Base-by-base conservation (phyloP, 2,888 invertebrate species). In the Coleophora flavipennella region DNA sequence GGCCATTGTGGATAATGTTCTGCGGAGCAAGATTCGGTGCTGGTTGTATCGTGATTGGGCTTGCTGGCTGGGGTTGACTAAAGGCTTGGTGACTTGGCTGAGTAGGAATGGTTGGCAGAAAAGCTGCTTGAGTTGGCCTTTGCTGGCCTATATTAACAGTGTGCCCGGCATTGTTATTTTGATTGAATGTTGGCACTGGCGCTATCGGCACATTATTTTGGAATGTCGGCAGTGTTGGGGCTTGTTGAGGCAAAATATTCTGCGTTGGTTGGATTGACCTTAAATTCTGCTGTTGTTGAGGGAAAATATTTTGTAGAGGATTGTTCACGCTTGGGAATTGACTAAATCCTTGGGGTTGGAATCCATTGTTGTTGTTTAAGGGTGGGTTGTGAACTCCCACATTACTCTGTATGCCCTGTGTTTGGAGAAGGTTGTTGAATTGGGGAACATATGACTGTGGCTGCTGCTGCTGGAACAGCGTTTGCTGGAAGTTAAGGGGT, bases 11-110 rank as follows among this genome's bases (percentile, higher is more conserved):
- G 39, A 70, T 72, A 10, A 57, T 45, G 40, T 67, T 74, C 44
- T 80, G 77, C 8, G 73, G 79, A 8, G 65, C 72, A 59, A 83
- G 71, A 45, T 84, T 83, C 6, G 84, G 84, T 31, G 84, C 81
- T 8, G 81, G 78, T 48, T 83, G 83, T 36, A 81, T 79, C 13
- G 79, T 76, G 32, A 83, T 80, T 4, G 83, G 81, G 42, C 66
- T 81, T 2, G 10, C n/a, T 20, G 20, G 6, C 29, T 29, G 29
- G 13, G 80, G 72, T 40, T 67, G 73, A 40, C 59, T 75, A 49
- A 74, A 79, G 33, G 65, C 59, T 33, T 61, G 67, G 46, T 74
- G 75, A 45, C 61, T 71, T 48, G 67, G 66, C 9, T 53, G 49
- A 1, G 71, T 49, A 3, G 76, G 62, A 27, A 81, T 43, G 9